Evolutionary conservation across 2,113 vertebrate genomes (phyloP).

Genomic region (Pholis gunnellus): DNA sequence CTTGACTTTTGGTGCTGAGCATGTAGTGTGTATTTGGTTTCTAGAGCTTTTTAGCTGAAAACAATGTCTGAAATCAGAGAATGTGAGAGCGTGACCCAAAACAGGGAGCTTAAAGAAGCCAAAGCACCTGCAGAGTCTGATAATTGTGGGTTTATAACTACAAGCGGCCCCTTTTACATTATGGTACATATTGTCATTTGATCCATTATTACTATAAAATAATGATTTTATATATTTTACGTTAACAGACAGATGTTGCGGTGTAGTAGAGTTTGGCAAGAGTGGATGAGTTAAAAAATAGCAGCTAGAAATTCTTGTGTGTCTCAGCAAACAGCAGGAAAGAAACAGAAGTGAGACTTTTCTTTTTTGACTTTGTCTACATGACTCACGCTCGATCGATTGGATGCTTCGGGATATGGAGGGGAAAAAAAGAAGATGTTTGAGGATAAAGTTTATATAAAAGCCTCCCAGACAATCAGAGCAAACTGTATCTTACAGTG

Average conservation of each 20-base stretch:
- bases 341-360: slow-evolving; percentile 46
- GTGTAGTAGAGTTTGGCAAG: background rate
- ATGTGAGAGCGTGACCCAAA: background rate
- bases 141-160: background rate
- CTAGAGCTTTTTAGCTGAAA: background rate
- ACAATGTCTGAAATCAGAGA: background rate
- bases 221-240: background rate
- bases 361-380: slow-evolving; percentile 37
- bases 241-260: background rate
- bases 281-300: slow-evolving; percentile 15
- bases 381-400: slow-evolving; percentile 41
- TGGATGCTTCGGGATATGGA: slow-evolving; percentile 26
- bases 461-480: slow-evolving; percentile 31
- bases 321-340: slow-evolving; percentile 47
- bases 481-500: slow-evolving; percentile 8
- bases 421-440: slow-evolving; percentile 43
- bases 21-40: background rate
- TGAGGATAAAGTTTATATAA: slow-evolving; percentile 12
- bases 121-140: background rate
- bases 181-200: background rate
- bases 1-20: no score
- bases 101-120: background rate
- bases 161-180: background rate
- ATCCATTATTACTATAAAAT: background rate
- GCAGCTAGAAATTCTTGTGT: background rate